Evolutionary conservation across 2,113 vertebrate species (phyloP).

Genomic region (Butastur rufipennis): DNA sequence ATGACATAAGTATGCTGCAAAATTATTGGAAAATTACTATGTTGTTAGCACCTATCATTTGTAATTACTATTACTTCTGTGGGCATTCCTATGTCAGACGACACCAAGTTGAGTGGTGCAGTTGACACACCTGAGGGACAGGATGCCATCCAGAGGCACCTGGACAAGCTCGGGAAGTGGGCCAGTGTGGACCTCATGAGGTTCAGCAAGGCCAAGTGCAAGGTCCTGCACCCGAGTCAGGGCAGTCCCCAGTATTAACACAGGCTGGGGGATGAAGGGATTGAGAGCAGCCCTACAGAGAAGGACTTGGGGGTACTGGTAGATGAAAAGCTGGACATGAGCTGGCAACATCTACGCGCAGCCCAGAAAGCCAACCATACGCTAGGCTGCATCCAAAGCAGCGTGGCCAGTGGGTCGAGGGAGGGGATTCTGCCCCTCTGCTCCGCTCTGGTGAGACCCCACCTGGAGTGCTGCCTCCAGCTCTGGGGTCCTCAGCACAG

Average conservation of each 20-base stretch:
- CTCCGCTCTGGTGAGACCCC: background rate
- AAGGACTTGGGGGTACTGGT: background rate
- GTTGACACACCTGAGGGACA: background rate
- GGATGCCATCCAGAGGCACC: fast-evolving
- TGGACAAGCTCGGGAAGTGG: background rate
- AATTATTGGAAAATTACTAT: background rate
- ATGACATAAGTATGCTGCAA: background rate
- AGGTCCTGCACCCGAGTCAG: no score
- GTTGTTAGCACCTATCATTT: background rate
- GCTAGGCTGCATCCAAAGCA: background rate
- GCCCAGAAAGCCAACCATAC: background rate
- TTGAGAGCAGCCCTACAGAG: background rate
- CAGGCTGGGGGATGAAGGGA: background rate
- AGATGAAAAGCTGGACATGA: background rate
- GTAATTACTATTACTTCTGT: background rate
- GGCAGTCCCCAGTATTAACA: background rate
- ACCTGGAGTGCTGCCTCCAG: background rate
- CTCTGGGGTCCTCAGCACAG: background rate
- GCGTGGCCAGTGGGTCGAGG: background rate
- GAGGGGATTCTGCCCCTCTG: background rate
- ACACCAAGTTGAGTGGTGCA: background rate
- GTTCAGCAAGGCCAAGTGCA: background rate
- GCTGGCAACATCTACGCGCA: background rate
- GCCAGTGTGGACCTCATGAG: background rate
- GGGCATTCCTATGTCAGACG: background rate